Base-by-base conservation (phyloP, 2,797 vertebrate species). In the Artibeus jamaicensis region DNA sequence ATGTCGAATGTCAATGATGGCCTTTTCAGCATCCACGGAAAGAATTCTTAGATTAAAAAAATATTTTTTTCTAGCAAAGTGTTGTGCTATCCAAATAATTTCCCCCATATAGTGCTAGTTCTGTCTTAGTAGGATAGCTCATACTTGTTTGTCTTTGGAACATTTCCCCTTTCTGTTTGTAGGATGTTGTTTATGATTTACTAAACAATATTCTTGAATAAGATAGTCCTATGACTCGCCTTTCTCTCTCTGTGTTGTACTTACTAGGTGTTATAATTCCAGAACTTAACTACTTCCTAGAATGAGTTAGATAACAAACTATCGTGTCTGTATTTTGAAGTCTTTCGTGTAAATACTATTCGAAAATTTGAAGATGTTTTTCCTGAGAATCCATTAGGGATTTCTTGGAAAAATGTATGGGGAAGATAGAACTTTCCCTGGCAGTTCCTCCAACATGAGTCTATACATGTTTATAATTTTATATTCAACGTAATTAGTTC, bases 31-130 rank as follows among this genome's bases (percentile, higher is more conserved):
- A 73, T 85, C 77, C 73, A 87, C 9, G 32, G 59, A 86, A 92
- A 76, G 37, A 92, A 62, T 96, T 92, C 89, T 88, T 91, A 57
- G 24, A 78, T 55, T 91, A 89, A 94, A 70, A 74, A 90, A 92
- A 62, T 57, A 37, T 59, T 78, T 67, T 94, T 95, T 90, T 68
- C 29, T 78, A 44, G 86, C 22, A 19, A 73, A 83, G 50, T 92
- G 16, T 92, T 86, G 34, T 92, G 67, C 18, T 48, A 26, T 57
- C 37, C 34, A 92, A 70, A 70, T 89, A 55, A 78, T 65, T 89
- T 89, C 15, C 59, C 67, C 34, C 50, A 12, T 10, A 8, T 42
- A 26, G 29, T 83, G 6, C 77, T 88, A 77, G 5, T n/a, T 91
- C 26, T 74, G 0, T 71, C 55, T 89, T 88, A 76, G 37, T 71